Base-by-base conservation (phyloP, 2,888 invertebrate species). In the Tenthredo scrophulariae region DNA sequence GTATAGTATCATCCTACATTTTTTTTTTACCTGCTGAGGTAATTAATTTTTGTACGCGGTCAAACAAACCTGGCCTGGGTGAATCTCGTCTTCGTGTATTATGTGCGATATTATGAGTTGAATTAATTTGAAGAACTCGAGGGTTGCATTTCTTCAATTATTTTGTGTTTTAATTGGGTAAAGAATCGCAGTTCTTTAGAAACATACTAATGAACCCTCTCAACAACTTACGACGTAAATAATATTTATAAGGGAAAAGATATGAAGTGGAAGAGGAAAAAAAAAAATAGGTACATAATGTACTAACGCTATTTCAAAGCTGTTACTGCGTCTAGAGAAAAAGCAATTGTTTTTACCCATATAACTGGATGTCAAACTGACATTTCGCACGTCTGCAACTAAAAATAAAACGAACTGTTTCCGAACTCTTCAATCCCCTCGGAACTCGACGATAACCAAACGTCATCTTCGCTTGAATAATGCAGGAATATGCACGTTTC, bases 391-490 rank as follows among this genome's bases (percentile, higher is more conserved):
- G 33, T 74, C 40, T 37, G 72, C 2, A 74, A 37, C 26, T 26
- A 43, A 0, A 50, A 58, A 79, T 54, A 9, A 79, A 79, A 79
- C 9, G 37, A 79, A 58, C 37, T 33, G 54, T 37, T n/a, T 33
- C 15, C 33, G 15, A 79, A 33, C 18, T 29, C 18, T 37, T 18
- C 50, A 26, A n/a, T 79, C 22, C 22, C 29, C n/a, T 50, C 33
- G 18, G n/a, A 54, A 18, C 29, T 37, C 37, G 29, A 9, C 54
- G 79, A 79, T 79, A 54, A 79, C 54, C 54, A 46, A 79, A 58
- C 33, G 79, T 79, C 79, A 58, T 79, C 50, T 79, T 58, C 58
- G n/a, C n/a, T 79, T 54, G 79, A 54, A 79, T 79, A 79, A 79
- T 33, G 46, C 26, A 46, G 4, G 22, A n/a, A 4, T n/a, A 13